These are phyloP conservation scores for Drosophila pallidifrons DNA, from an alignment of 1,140 invertebrate genomes.

Conservation along the genomic window DNA sequence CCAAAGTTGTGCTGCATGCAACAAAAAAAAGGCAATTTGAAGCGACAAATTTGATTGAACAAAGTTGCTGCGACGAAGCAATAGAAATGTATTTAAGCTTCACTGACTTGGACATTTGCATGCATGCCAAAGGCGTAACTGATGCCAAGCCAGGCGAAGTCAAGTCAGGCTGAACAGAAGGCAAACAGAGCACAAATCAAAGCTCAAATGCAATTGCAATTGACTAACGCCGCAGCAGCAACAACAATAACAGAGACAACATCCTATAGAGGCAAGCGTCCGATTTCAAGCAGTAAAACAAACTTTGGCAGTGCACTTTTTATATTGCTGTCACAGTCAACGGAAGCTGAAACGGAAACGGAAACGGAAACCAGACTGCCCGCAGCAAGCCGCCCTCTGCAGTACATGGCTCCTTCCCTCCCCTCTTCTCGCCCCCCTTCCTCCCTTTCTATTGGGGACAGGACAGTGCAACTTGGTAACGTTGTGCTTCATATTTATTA, in stretches of 20 bases:
- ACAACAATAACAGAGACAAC: constrained; percentile 13
- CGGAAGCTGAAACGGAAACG: constrained; percentile 41
- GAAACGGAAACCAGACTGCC: constrained; percentile 50
- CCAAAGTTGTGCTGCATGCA: neutral
- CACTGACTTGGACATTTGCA: constrained; percentile 48
- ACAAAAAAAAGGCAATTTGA: neutral
- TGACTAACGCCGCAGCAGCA: constrained; percentile 29
- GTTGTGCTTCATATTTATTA: constrained; percentile 62
- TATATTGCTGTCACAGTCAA: constrained; percentile 48
- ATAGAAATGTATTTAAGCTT: constrained; percentile 20
- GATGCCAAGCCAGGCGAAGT: neutral
- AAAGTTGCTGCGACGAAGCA: constrained; percentile 5
- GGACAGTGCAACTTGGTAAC: constrained; percentile 45
- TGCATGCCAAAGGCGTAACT: constrained; percentile 36
- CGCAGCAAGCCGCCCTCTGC: constrained; percentile 28
- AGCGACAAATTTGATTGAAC: constrained; percentile 48
- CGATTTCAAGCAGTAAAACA: constrained; percentile 50
- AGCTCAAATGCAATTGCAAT: constrained; percentile 40
- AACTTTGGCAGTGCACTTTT: constrained; percentile 46
- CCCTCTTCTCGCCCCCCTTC: neutral
- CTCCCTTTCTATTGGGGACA: neutral
- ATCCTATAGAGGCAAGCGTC: constrained; percentile 28
- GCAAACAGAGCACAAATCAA: constrained; percentile 42
- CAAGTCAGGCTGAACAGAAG: neutral
- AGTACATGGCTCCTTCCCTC: neutral